A percentile compares a stretch with the other conserved stretches of the same genome.
These are phyloP conservation scores for Berghia stephanieae DNA, from an alignment of 1,140 invertebrate genomes.

Conservation along the genomic window DNA sequence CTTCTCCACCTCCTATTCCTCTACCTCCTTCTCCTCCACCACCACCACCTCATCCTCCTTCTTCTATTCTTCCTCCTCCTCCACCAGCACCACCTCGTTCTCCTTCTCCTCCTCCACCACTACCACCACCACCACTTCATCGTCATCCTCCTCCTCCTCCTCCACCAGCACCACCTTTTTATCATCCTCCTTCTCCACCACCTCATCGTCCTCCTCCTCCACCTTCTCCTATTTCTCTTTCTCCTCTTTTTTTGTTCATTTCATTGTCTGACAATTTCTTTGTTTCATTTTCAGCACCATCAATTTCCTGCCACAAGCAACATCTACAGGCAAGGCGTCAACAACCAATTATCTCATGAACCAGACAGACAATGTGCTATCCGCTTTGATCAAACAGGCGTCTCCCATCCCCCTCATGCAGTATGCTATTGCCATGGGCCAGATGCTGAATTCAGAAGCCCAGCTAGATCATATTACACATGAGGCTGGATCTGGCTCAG, in stretches of 20 bases:
- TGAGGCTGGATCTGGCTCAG: slow-evolving; percentile 4
- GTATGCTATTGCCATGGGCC: slow-evolving; percentile 46
- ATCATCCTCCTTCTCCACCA: not conserved
- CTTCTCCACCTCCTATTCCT: not conserved
- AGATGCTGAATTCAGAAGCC: slow-evolving; percentile 53
- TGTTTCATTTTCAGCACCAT: slow-evolving; percentile 19
- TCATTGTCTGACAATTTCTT: too few species aligned
- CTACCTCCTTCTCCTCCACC: too few species aligned
- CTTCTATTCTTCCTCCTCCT: not conserved
- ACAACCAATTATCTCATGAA: slow-evolving; percentile 41
- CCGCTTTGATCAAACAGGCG: slow-evolving; percentile 44
- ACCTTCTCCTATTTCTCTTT: not conserved
- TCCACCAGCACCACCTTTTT: not conserved
- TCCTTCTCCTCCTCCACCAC: not conserved
- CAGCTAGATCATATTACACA: not conserved
- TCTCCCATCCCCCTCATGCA: slow-evolving; percentile 49
- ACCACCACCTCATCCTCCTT: not conserved
- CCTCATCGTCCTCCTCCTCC: not conserved
- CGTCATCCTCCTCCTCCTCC: too few species aligned
- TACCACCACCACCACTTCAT: too few species aligned
- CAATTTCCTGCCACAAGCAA: not conserved
- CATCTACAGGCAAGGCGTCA: slow-evolving; percentile 19
- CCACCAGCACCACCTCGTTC: not conserved
- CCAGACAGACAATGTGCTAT: slow-evolving; percentile 35
- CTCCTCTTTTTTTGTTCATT: too few species aligned